Evolutionary conservation across 2,888 invertebrate genomes (phyloP).

Genomic region (Eretmocerus hayati): DNA sequence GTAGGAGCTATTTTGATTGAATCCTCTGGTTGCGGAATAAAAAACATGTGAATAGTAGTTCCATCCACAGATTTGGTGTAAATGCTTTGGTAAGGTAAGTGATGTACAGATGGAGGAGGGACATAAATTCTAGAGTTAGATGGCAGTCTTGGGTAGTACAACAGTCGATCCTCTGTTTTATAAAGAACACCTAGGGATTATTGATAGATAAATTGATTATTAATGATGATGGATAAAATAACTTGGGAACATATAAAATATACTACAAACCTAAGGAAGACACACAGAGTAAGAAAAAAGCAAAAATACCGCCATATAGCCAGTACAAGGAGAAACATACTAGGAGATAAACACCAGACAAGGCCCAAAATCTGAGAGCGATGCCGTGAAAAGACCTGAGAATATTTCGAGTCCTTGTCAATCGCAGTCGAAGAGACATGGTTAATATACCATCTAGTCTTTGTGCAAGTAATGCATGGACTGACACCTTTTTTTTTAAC

Average conservation of each 20-base stretch:
- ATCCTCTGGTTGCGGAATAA: slow-evolving; percentile 66
- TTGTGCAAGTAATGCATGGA: too few relatives aligned
- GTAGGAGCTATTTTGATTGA: slow-evolving; percentile 69
- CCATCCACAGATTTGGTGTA: slow-evolving; percentile 71
- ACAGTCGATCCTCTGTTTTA: slow-evolving; percentile 74
- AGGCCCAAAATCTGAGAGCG: slow-evolving; percentile 69
- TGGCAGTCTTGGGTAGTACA: slow-evolving; percentile 87
- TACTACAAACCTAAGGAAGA: slow-evolving; percentile 57
- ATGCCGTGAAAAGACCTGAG: slow-evolving; percentile 50
- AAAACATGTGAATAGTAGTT: slow-evolving; percentile 71
- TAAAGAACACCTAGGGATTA: slow-evolving; percentile 66
- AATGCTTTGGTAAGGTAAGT: slow-evolving; percentile 79
- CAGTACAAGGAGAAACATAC: slow-evolving; percentile 73
- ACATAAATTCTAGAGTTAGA: slow-evolving; percentile 82
- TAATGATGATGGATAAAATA: slow-evolving; percentile 1
- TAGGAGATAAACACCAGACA: slow-evolving; percentile 66
- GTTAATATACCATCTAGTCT: too few relatives aligned
- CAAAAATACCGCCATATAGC: slow-evolving; percentile 71
- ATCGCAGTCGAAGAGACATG: slow-evolving; percentile 37
- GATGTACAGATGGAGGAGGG: slow-evolving; percentile 77
- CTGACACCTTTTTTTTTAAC: too few relatives aligned
- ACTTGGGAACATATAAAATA: neutral
- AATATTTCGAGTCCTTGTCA: slow-evolving; percentile 40
- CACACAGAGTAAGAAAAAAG: slow-evolving; percentile 62
- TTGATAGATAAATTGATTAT: slow-evolving; percentile 5